phyloP scores from a whole-genome alignment of 2,888 invertebrate species.

The Noctua janthe region DNA sequence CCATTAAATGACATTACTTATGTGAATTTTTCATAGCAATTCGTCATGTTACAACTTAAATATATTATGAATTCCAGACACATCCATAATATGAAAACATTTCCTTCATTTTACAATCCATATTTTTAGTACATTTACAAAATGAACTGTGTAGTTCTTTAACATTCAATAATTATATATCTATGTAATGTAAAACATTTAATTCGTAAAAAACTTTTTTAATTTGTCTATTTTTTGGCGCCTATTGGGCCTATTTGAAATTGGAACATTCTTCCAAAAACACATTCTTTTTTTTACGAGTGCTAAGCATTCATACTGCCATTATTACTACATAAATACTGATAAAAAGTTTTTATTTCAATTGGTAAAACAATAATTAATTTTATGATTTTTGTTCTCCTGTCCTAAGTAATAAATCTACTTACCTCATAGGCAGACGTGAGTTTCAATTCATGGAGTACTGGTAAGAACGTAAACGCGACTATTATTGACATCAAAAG shows the following conservation, averaged over 20 bases:
- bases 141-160: neutral
- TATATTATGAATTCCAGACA: neutral
- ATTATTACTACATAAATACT: neutral
- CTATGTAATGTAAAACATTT: neutral
- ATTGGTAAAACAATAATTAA: neutral
- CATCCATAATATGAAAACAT: neutral
- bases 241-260: neutral
- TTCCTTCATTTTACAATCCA: neutral
- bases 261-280: neutral
- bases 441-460: constrained; percentile 92
- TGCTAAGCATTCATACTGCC: neutral
- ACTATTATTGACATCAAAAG: constrained; percentile 91
- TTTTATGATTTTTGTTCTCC: neutral
- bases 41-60: neutral
- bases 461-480: constrained; percentile 92
- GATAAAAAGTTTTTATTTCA: neutral
- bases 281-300: neutral
- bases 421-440: constrained; percentile 94
- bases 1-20: neutral
- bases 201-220: neutral
- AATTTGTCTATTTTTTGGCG: neutral
- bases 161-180: neutral
- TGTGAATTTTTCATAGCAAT: neutral
- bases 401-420: neutral
- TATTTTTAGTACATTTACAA: neutral